Evolutionary conservation across 2,888 invertebrate species (phyloP), one percentile per base, ranked within the genome.

Genomic region (Drosophila picticornis): DNA sequence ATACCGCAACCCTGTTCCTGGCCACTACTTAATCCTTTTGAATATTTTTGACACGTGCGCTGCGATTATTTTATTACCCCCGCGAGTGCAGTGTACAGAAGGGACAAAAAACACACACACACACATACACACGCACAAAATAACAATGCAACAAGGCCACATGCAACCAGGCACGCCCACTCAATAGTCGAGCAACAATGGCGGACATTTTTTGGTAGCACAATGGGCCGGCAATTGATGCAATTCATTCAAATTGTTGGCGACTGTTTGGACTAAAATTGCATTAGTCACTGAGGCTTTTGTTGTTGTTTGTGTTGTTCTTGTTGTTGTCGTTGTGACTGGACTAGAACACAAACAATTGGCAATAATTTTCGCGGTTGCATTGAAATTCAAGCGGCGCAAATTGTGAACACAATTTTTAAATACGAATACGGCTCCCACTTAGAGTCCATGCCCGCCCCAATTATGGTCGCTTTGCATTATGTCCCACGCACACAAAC

Each of bases 21-120:
- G 55, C 50, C 55, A 50, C 46, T 46, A 29, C 60, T 88, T 90
- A 88, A 90, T 84, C 88, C 88, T 91, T 88, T 89, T 88, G 86
- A 89, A 91, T 91, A 91, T 91, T 91, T 88, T 84, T 89, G 92
- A 81, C 91, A 91, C 92, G 91, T 92, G 91, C 84, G 79, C 77
- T 90, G 90, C 90, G 92, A 92, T 92, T 91, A 91, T 91, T 92
- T 90, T 90, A 90, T 92, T 91, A 91, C 88, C 77, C 75, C 75
- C 80, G 74, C 73, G 72, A 75, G 58, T 81, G 84, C 79, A 88
- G 55, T 58, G 55, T 59, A 67, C 63, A 61, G 66, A 59, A 57
- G 25, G 59, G 50, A 66, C 38, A 82, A 68, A 70, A 70, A 66
- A 67, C 55, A 60, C 25, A 19, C 57, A 11, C 25, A 34, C 59